These are phyloP conservation scores for Acromyrmex heyeri DNA, from an alignment of 1,140 invertebrate species.

Conservation along the genomic window DNA sequence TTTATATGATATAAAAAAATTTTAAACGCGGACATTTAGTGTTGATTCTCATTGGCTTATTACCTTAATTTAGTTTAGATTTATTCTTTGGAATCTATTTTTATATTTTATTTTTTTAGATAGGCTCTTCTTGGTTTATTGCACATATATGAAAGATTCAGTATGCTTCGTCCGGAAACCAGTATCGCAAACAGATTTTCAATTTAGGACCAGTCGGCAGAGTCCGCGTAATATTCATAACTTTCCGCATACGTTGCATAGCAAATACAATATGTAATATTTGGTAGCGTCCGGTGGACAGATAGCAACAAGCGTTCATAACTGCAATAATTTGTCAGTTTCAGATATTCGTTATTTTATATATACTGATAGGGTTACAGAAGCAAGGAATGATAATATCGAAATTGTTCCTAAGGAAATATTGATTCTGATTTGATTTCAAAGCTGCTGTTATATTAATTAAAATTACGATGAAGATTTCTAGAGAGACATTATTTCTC, in stretches of 20 bases:
- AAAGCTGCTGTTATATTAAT: background rate
- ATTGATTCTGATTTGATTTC: background rate
- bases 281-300: background rate
- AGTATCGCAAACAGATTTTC: slow-evolving; percentile 39
- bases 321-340: background rate
- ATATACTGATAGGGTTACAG: background rate
- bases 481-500: background rate
- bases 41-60: no score
- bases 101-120: background rate
- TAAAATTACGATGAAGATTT: background rate
- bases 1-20: no score
- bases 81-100: no score
- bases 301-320: background rate
- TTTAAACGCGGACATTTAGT: no score
- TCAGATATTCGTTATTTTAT: slow-evolving; percentile 5
- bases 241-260: slow-evolving; percentile 20
- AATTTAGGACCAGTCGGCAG: background rate
- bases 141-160: slow-evolving; percentile 1
- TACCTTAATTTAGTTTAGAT: no score
- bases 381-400: no score
- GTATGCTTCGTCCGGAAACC: background rate
- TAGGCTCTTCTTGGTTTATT: slow-evolving; percentile 8
- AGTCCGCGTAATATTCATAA: slow-evolving; percentile 23
- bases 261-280: slow-evolving; percentile 42
- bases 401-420: slow-evolving; percentile 16